These are phyloP conservation scores for Sebastes goodei DNA, from an alignment of 2,797 vertebrate genomes.

Conservation along the genomic window DNA sequence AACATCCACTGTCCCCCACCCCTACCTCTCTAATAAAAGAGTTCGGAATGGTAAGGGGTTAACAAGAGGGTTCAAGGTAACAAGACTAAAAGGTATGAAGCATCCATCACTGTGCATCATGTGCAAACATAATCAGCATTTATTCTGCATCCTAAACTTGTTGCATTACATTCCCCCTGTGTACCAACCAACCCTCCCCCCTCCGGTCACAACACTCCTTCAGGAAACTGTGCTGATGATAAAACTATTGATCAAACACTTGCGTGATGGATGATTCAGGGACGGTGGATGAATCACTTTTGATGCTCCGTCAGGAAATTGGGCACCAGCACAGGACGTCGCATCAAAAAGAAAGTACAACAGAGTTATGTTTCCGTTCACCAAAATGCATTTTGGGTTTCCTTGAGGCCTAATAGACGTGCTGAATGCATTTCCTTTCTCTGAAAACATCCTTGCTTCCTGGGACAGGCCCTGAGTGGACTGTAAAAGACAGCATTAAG, in stretches of 20 bases:
- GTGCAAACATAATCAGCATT: conserved; percentile 5
- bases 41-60: neutral
- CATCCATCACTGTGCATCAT: neutral
- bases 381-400: neutral
- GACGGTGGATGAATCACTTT: conserved; percentile 23
- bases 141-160: neutral
- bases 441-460: neutral
- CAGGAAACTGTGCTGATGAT: conserved; percentile 31
- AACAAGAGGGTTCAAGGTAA: neutral
- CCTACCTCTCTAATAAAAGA: neutral
- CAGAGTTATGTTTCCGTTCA: neutral
- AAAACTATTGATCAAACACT: conserved; percentile 46
- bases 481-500: neutral
- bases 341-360: neutral
- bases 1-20: too few species aligned
- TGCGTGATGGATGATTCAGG: conserved; percentile 40
- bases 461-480: neutral
- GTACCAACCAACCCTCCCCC: neutral
- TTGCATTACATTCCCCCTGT: neutral
- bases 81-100: neutral
- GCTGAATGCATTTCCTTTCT: neutral
- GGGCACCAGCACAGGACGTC: neutral
- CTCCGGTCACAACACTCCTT: neutral
- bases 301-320: conserved; percentile 45
- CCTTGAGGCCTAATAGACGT: neutral